Conservation (phyloP, 2,888 invertebrate genomes). For the Melanostoma mellinum region DNA sequence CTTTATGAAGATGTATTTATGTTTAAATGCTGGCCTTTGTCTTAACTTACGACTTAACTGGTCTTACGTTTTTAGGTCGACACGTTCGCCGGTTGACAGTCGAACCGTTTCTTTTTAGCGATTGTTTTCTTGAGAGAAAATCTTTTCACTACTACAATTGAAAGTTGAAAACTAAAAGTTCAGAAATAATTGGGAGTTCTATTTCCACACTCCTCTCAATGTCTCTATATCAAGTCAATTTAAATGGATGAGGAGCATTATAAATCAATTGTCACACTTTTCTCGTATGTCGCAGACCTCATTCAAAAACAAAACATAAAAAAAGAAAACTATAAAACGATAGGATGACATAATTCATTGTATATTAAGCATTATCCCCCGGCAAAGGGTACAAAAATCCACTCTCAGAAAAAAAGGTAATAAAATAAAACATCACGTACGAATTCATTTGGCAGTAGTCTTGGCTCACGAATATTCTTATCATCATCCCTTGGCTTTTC, state of each 20-base stretch:
- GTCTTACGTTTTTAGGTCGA: too few relatives aligned
- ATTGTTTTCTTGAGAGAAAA: too few relatives aligned
- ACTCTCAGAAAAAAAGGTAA: conserved; percentile 62
- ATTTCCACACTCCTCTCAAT: not conserved
- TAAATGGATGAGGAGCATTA: conserved; percentile 21
- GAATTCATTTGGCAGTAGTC: conserved; percentile 64
- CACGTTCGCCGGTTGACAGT: too few relatives aligned
- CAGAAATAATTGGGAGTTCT: too few relatives aligned
- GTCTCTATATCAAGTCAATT: conserved; percentile 2
- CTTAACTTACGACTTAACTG: too few relatives aligned
- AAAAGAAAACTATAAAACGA: conserved; percentile 40
- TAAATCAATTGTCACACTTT: conserved; percentile 29
- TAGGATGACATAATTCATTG: conserved; percentile 63
- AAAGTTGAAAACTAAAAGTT: too few relatives aligned
- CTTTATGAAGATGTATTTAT: too few relatives aligned
- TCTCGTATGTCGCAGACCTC: conserved; percentile 12
- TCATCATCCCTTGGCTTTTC: conserved; percentile 8
- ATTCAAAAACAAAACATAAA: conserved; percentile 1
- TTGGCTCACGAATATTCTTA: conserved; percentile 41
- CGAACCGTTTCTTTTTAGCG: too few relatives aligned
- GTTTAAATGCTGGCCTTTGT: too few relatives aligned
- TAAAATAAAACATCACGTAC: conserved; percentile 70
- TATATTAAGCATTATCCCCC: conserved; percentile 50
- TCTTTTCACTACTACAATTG: too few relatives aligned
- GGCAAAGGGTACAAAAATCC: conserved; percentile 61